Evolutionary conservation across 2,113 vertebrate genomes (phyloP), one percentile per base, ranked within the genome.

Genomic region (Xyliphius kryptos): DNA sequence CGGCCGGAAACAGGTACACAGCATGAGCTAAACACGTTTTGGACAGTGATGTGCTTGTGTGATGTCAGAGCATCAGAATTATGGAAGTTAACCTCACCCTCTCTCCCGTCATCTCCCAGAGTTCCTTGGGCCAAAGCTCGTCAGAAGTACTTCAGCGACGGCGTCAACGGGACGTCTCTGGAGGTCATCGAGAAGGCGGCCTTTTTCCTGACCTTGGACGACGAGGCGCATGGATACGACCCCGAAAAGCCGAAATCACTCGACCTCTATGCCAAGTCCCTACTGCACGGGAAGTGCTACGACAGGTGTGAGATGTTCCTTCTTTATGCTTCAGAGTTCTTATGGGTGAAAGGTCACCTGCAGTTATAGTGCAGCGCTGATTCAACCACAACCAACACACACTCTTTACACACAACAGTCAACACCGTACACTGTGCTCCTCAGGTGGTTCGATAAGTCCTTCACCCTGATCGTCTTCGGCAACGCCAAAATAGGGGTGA

Each of bases 401-500:
- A n/a, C n/a, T n/a, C n/a, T n/a, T n/a, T n/a, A n/a, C n/a, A n/a
- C n/a, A n/a, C n/a, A n/a, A n/a, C n/a, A n/a, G n/a, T n/a, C n/a
- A n/a, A n/a, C n/a, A 36, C 40, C 56, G 9, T 14, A 36, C 14
- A 12, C 7, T 15, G 44, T 38, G 4, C 5, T 48, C 20, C 20
- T 40, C 80, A 95, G 93, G 76, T 96, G 93, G 93, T 95, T 96
- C 14, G 93, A 96, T 82, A 96, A 96, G 60, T 96, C 93, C 38
- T 91, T 96, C 82, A 90, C 77, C 1, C 74, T 95, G 68, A 78
- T 94, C 13, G 85, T 88, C 51, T 96, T 86, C 75, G 85, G 85
- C 69, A 96, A 95, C 1, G 93, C 91, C n/a, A 89, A 90, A 67
- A 56, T 92, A 73, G 93, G 93, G 1, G 68, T 89, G 66, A 95